Conservation (phyloP, 2,888 invertebrate genomes). For the Diachrysia chrysitis region DNA sequence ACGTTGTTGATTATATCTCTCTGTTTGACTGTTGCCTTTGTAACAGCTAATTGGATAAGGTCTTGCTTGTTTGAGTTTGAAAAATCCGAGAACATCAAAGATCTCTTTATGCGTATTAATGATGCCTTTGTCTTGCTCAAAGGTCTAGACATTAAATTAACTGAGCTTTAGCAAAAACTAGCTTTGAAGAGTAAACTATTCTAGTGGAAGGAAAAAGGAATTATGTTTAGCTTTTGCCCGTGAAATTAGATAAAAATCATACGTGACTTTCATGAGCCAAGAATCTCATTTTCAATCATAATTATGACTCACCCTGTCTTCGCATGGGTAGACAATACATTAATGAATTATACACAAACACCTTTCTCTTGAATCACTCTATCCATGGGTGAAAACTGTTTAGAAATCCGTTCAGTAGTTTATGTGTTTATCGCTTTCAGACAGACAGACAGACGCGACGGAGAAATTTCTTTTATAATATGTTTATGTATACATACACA, state of each 20-base stretch:
- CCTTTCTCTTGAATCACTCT: too few species aligned
- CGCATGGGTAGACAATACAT: too few species aligned
- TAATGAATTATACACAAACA: too few species aligned
- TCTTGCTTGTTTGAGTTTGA: not conserved
- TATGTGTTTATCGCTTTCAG: too few species aligned
- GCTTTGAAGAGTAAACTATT: not conserved
- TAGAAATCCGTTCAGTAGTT: too few species aligned
- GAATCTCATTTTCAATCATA: too few species aligned
- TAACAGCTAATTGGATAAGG: slow-evolving; percentile 6
- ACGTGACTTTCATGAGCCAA: not conserved
- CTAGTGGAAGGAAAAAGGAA: not conserved
- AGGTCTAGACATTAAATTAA: not conserved
- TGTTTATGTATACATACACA: too few species aligned
- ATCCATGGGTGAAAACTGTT: too few species aligned
- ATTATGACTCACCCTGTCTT: too few species aligned
- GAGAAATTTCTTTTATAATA: too few species aligned
- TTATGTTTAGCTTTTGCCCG: not conserved
- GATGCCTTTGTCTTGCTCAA: not conserved
- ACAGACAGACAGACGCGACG: too few species aligned
- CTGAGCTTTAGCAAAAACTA: slow-evolving; percentile 2
- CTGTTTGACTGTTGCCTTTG: slow-evolving; percentile 1
- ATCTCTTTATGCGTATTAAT: not conserved
- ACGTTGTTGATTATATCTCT: not conserved
- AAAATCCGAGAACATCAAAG: not conserved
- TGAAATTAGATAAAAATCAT: not conserved